Evolutionary conservation across 2,797 vertebrate genomes (phyloP).

Genomic region (Harpagifer antarcticus): DNA sequence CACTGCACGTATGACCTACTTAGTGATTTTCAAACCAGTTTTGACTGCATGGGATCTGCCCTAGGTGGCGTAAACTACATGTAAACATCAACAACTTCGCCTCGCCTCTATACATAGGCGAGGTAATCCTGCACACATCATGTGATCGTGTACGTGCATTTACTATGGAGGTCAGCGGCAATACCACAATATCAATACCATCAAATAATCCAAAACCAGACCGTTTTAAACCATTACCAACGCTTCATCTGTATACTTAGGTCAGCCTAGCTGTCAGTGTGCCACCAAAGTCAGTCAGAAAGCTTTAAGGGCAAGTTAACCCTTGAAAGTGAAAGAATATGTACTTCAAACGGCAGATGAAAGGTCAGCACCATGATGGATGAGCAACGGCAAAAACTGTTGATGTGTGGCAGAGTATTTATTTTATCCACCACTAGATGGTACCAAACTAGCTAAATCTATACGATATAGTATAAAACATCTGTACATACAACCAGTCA

Average conservation of each 20-base stretch:
- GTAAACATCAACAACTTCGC: constrained; percentile 60
- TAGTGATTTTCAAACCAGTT: constrained; percentile 40
- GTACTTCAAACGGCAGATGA: constrained; percentile 7
- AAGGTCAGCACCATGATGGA: constrained; percentile 41
- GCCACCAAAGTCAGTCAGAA: constrained; percentile 45
- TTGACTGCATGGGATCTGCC: constrained; percentile 39
- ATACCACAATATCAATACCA: constrained; percentile 2
- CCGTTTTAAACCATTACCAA: constrained; percentile 40
- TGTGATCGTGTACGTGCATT: background rate
- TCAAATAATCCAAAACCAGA: constrained; percentile 38
- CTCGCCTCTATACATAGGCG: background rate
- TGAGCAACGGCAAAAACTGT: background rate
- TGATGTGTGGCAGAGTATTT: constrained; percentile 3
- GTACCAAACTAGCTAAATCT: constrained; percentile 39
- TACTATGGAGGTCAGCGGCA: background rate
- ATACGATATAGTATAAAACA: background rate
- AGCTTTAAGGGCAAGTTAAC: background rate
- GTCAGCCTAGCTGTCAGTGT: constrained; percentile 49
- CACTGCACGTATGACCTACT: constrained; percentile 7
- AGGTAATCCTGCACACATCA: constrained; percentile 50
- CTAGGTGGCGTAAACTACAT: constrained; percentile 8
- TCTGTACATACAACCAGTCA: background rate
- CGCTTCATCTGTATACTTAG: constrained; percentile 52
- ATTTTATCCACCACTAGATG: constrained; percentile 63
- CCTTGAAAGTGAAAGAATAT: no score